Base-by-base conservation (phyloP, 1,140 invertebrate species). In the Zaprionus kolodkinae region DNA sequence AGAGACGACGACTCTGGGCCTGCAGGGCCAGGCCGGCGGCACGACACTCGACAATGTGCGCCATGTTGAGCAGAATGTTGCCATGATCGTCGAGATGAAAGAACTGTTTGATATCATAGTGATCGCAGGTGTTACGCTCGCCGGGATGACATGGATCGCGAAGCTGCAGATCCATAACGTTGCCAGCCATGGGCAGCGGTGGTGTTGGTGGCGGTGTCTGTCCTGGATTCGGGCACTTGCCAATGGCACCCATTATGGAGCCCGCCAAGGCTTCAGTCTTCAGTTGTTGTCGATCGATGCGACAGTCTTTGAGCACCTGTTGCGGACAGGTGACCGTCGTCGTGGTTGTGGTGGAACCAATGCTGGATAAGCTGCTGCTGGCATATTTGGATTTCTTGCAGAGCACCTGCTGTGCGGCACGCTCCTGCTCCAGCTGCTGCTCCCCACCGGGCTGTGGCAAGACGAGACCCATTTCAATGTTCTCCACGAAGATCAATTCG, bases 21-120 rank as follows among this genome's bases (percentile, higher is more conserved):
- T 89, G 85, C 0, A 80, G 68, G 7, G 80, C 72, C 25, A 86
- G 48, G 0, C 91, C 91, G 25, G 74, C 55, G 0, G 91, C 91
- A 35, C 77, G 87, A 6, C 74, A 81, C 40, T 92, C 92, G 7
- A 79, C 79, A 52, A 92, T 91, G 63, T 92, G 92, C 45, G 78
- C 35, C 64, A 92, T 92, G 40, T 81, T 82, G 25, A 92, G 63
- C 72, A 92, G 63, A n/a, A 92, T 92, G 71, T 92, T 92, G 75
- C 92, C 92, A 76, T 89, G 76, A 56, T 92, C 92, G 74, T 91
- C 91, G 54, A 92, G 81, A 55, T 78, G 88, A 65, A 92, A 92
- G 80, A 92, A 92, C 69, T 92, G 78, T 74, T 92, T 92, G 70
- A 92, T 92, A 50, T 92, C 91, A 54, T 92, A 92, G 55, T 92